Base-by-base conservation (phyloP, 2,797 vertebrate genomes). In the Sternotherus odoratus region DNA sequence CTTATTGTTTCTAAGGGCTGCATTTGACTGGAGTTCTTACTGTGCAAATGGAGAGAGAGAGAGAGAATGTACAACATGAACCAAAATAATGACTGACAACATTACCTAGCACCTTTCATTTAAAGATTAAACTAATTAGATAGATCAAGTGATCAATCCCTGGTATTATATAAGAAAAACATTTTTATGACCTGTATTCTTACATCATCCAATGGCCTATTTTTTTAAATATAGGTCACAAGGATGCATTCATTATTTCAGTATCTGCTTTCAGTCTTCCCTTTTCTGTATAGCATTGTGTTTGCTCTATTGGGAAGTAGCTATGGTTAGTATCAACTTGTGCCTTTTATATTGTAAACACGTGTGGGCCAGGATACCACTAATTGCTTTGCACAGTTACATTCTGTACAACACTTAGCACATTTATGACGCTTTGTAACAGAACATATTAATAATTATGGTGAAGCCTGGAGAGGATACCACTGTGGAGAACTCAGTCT, bases 1-100 rank as follows among this genome's bases (percentile, higher is more conserved):
- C 95, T 96, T 96, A 96, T 96, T 96, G 96, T 96, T 97, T 97
- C 91, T 95, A 97, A 95, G 96, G 95, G 94, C 93, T 95, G 95
- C 92, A 5, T 96, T 92, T 97, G 95, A 96, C 97, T 96, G 92
- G 83, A 96, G 95, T 96, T 97, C 95, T 48, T 30, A 48, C 16
- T 46, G 24, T 72, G n/a, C 36, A 72, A 39, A 17, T 82, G 93
- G 16, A 74, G 85, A 80, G 79, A 89, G 74, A 95, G 84, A 95
- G 96, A 82, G 84, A 74, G 85, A 80, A 92, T 88, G 85, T 92
- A 89, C 91, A 54, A 85, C 91, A 94, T 94, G 95, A 91, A 90
- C 81, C 74, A 88, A 96, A 97, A 97, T 96, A 96, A 95, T 96
- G 87, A 96, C 95, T 92, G 74, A 77, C 81, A 77, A 81, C 89